phyloP scores from a whole-genome alignment of 2,797 vertebrate species.

The Meriones psammophilus region DNA sequence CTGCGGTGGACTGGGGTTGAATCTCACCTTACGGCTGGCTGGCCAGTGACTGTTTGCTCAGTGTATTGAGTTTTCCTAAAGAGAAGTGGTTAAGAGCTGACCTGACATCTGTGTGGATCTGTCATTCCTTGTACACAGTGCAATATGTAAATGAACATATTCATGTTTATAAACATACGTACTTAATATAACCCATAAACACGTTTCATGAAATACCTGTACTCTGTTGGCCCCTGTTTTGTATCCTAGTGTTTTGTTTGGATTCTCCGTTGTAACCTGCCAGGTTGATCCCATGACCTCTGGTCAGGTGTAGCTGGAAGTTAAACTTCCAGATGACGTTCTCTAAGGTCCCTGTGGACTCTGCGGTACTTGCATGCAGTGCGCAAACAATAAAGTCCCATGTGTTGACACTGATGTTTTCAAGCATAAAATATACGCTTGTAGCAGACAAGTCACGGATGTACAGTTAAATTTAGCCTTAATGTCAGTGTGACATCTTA shows the following conservation, averaged over 20 bases:
- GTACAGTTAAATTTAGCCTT: too few relatives aligned
- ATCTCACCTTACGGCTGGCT: not conserved
- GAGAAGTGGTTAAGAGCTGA: not conserved
- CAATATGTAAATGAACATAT: not conserved
- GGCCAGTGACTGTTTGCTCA: not conserved
- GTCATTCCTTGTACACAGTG: not conserved
- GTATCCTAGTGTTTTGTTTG: not conserved
- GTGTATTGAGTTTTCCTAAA: not conserved
- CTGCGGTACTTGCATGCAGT: not conserved
- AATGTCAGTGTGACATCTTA: not conserved
- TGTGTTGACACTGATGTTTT: not conserved
- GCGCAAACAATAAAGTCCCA: not conserved
- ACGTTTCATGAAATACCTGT: not conserved
- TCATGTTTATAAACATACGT: not conserved
- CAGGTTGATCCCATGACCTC: not conserved
- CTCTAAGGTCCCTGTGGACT: not conserved
- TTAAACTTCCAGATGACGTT: not conserved
- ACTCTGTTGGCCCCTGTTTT: not conserved
- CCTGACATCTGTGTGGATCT: not conserved
- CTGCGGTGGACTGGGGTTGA: not conserved
- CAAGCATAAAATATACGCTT: not conserved
- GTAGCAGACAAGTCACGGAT: not conserved
- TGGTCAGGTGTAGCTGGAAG: not conserved
- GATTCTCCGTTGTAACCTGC: not conserved
- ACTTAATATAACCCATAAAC: not conserved